These are phyloP conservation scores for Callyntrura sp. DNA, from an alignment of 2,888 invertebrate species.

Conservation along the genomic window DNA sequence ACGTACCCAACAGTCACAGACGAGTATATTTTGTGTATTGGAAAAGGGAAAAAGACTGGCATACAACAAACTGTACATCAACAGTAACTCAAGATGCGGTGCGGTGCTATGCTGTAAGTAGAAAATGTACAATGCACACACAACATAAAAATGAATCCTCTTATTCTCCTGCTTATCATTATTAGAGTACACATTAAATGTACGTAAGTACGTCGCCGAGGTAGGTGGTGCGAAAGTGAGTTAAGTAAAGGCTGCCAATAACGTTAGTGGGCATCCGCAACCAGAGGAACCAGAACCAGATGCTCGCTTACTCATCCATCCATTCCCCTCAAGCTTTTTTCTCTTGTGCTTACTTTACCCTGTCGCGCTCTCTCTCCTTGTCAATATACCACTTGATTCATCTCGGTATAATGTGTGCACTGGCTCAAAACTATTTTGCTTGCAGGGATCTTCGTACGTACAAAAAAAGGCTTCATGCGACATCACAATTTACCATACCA, in stretches of 20 bases:
- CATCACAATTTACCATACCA: slow-evolving; percentile 1
- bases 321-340: slow-evolving; percentile 67
- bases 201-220: background rate
- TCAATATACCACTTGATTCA: slow-evolving; percentile 66
- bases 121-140: background rate
- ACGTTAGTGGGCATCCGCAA: slow-evolving; percentile 73
- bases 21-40: background rate
- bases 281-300: slow-evolving; percentile 71
- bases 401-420: slow-evolving; percentile 38
- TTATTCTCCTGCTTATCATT: slow-evolving; percentile 41
- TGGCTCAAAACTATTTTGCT: background rate
- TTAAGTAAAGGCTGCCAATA: slow-evolving; percentile 59
- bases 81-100: background rate
- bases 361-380: slow-evolving; percentile 9
- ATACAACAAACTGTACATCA: background rate
- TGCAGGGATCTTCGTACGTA: background rate
- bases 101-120: background rate
- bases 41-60: slow-evolving; percentile 27
- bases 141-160: slow-evolving; percentile 19
- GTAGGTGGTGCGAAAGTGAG: slow-evolving; percentile 8
- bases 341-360: slow-evolving; percentile 53
- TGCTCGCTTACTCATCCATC: slow-evolving; percentile 71
- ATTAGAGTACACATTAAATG: background rate
- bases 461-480: slow-evolving; percentile 17
- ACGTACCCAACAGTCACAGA: slow-evolving; percentile 2